Evolutionary conservation across 2,113 vertebrate genomes (phyloP), one percentile per base, ranked within the genome.

Genomic region (Sylvilagus bachmani): DNA sequence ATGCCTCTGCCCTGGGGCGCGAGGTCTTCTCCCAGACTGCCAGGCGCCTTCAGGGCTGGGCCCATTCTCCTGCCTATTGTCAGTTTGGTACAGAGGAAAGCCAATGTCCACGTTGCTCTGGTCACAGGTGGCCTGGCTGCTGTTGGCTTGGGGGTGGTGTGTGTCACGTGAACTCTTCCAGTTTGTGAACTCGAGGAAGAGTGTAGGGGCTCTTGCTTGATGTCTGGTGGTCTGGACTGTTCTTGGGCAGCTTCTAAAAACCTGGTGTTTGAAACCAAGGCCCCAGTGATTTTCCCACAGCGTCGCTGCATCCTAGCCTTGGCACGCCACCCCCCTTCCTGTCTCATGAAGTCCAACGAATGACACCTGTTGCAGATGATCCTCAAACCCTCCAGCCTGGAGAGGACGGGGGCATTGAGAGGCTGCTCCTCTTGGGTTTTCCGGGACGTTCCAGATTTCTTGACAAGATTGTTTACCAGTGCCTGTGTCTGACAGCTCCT

Each of bases 391-490:
- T 51, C 22, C 92, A 38, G 33, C 22, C 75, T 89, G 13, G n/a
- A 55, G 80, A 66, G 74, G 87, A 70, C 17, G 38, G 67, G 13
- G 36, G 8, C 49, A 25, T 62, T 49, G 70, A 95, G 86, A 77
- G 55, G 75, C 53, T 61, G 36, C 51, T 86, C 81, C 51, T 66
- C 71, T 13, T 91, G 89, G 49, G 25, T 27, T 70, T 21, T 81
- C 4, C 55, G 55, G 73, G 71, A 85, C 77, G 27, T 89, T 67
- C 94, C 88, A 62, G 55, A 79, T 84, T 94, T 86, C 88, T 36
- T 51, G 53, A 83, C 82, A 91, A 89, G 71, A 69, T 93, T 83
- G 84, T 86, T 84, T 84, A 87, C 10, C 67, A 78, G 44, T 92
- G 44, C 85, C 92, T 62, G 4, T n/a, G 21, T 86, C 61, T 36